A percentile compares a stretch with the other conserved stretches of the same genome.
Conservation (phyloP, 2,888 invertebrate genomes). For the Drosophila paramelanica region DNA sequence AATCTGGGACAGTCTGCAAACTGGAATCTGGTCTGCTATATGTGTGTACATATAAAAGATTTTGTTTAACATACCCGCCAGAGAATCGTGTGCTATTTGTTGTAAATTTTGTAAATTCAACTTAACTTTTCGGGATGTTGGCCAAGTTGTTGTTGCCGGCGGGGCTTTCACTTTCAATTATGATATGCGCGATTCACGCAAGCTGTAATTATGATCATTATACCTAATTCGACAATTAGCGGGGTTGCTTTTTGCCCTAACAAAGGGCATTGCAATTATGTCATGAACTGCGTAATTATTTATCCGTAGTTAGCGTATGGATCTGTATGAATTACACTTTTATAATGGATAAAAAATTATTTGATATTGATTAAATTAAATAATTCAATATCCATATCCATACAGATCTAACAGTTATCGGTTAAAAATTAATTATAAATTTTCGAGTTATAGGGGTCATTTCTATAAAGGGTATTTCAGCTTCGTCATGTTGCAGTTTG, state of each 20-base stretch:
- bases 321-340: too few species aligned
- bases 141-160: not conserved
- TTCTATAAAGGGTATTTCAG: constrained; percentile 12
- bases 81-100: not conserved
- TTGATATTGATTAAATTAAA: too few species aligned
- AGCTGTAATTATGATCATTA: constrained; percentile 46
- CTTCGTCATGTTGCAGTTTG: not conserved
- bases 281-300: not conserved
- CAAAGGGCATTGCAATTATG: not conserved
- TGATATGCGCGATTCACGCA: constrained; percentile 30
- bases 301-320: too few species aligned
- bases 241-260: constrained; percentile 6
- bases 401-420: too few species aligned
- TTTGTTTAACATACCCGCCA: not conserved
- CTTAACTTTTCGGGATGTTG: not conserved
- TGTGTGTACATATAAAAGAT: not conserved
- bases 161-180: constrained; percentile 59
- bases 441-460: too few species aligned
- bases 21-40: not conserved
- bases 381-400: too few species aligned
- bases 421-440: too few species aligned
- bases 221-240: constrained; percentile 52
- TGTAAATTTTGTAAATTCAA: not conserved
- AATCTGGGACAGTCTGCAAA: constrained; percentile 15
- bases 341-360: too few species aligned